Evolutionary conservation across 2,888 invertebrate genomes (phyloP).

Genomic region (Mesochorus sp.): DNA sequence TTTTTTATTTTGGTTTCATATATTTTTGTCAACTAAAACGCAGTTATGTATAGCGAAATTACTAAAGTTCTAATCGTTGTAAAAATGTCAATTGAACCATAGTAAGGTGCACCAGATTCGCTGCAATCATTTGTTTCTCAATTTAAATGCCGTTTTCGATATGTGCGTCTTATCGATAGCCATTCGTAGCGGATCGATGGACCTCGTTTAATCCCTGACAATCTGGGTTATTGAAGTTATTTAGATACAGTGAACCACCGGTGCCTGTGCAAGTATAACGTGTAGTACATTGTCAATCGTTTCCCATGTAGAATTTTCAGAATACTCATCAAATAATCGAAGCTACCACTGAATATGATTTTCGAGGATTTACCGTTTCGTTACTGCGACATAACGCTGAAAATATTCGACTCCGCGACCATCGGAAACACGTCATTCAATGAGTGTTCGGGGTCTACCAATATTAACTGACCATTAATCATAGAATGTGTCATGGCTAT

Average conservation of each 20-base stretch:
- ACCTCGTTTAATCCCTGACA: neutral
- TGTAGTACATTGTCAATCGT: neutral
- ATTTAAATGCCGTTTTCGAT: neutral
- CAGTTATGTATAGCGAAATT: neutral
- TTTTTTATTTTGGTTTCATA: neutral
- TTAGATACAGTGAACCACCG: slow-evolving; percentile 5
- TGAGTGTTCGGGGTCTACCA: neutral
- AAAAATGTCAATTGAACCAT: no score
- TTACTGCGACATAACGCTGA: neutral
- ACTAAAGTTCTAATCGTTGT: neutral
- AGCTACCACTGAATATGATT: no score
- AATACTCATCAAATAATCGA: no score
- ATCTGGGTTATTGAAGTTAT: neutral
- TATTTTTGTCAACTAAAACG: neutral
- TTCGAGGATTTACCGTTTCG: no score
- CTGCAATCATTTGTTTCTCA: neutral
- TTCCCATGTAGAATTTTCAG: neutral
- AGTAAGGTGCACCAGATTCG: neutral
- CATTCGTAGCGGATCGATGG: slow-evolving; percentile 26
- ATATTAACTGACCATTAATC: neutral
- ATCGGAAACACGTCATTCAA: neutral
- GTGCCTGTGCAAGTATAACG: neutral
- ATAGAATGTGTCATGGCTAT: neutral
- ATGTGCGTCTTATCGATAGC: slow-evolving; percentile 1
- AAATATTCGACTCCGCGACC: neutral